Percentiles rank a stretch among this genome's conserved stretches.
Evolutionary conservation across 2,888 invertebrate species (phyloP).

Genomic region (Eurois occulta): DNA sequence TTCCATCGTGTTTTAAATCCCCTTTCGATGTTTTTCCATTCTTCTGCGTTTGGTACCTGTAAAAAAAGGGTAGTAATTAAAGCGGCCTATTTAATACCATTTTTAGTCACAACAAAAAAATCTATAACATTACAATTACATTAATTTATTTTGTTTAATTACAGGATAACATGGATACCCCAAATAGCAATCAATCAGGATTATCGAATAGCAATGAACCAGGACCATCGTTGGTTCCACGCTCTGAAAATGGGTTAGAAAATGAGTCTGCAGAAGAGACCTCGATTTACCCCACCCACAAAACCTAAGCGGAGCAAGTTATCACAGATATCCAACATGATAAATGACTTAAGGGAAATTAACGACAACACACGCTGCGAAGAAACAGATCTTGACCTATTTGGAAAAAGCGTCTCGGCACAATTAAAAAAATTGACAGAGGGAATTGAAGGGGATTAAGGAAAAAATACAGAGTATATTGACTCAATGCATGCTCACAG

Average conservation of each 20-base stretch:
- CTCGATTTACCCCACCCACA: conserved; percentile 53
- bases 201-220: conserved; percentile 55
- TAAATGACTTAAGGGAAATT: too few species aligned
- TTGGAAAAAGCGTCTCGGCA: too few species aligned
- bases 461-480: too few species aligned
- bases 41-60: too few species aligned
- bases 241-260: conserved; percentile 56
- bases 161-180: conserved; percentile 52
- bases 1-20: conserved; percentile 64
- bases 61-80: too few species aligned
- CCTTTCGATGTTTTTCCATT: conserved; percentile 29
- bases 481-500: too few species aligned
- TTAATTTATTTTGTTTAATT: conserved; percentile 52
- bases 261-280: conserved; percentile 51
- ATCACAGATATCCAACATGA: conserved; percentile 34
- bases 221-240: conserved; percentile 53
- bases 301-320: conserved; percentile 58
- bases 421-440: too few species aligned
- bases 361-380: too few species aligned
- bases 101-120: conserved; percentile 30
- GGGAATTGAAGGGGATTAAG: too few species aligned
- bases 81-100: too few species aligned
- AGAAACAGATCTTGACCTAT: too few species aligned
- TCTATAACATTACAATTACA: conserved; percentile 47
- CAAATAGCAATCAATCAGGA: conserved; percentile 53